These are phyloP conservation scores for Meteorus cinctellus DNA, from an alignment of 2,888 invertebrate genomes.

Conservation along the genomic window DNA sequence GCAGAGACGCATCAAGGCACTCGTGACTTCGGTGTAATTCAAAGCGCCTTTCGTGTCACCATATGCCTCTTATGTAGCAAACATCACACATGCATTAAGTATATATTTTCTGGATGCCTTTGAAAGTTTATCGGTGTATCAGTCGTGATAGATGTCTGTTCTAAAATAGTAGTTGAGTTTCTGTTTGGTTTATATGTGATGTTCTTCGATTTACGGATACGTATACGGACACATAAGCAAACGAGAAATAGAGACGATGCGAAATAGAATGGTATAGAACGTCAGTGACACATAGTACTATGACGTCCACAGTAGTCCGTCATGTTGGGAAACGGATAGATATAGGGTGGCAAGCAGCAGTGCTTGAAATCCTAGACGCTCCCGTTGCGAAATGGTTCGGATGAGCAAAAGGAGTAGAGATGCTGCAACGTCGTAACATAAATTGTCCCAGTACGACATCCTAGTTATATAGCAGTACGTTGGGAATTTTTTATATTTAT, in stretches of 20 bases:
- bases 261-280: constrained; percentile 11
- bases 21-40: constrained; percentile 42
- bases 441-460: constrained; percentile 41
- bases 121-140: constrained; percentile 57
- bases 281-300: background rate
- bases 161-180: constrained; percentile 33
- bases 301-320: constrained; percentile 1
- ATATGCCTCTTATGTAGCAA: constrained; percentile 25
- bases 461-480: constrained; percentile 22
- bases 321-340: background rate
- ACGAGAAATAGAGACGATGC: constrained; percentile 12
- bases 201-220: background rate
- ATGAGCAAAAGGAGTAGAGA: constrained; percentile 59
- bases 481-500: too few species aligned
- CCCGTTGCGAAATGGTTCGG: constrained; percentile 59
- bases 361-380: constrained; percentile 63
- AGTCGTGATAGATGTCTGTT: constrained; percentile 36
- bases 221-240: background rate
- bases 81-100: constrained; percentile 42
- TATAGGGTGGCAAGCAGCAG: constrained; percentile 43
- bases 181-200: background rate
- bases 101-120: constrained; percentile 48
- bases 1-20: background rate
- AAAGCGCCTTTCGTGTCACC: constrained; percentile 30
- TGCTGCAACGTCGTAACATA: constrained; percentile 44